phyloP scores from a whole-genome alignment of 2,113 vertebrate genomes.

The Rynchops niger region DNA sequence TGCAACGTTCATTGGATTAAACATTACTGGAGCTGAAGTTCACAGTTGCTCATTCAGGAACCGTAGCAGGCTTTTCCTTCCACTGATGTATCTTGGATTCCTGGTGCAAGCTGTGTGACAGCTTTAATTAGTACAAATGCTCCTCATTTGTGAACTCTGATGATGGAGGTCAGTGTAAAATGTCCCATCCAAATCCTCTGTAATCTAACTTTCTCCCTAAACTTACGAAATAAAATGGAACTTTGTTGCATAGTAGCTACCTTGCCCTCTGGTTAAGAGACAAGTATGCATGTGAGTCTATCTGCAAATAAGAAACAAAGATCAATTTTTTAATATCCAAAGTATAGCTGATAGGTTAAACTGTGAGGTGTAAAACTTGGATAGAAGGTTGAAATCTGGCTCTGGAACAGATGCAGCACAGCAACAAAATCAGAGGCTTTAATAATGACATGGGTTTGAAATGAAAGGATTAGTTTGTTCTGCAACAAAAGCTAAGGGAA shows the following conservation, averaged over 20 bases:
- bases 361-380: neutral
- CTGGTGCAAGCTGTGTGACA: neutral
- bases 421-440: constrained; percentile 10
- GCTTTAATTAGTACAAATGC: neutral
- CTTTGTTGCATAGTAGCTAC: neutral
- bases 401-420: neutral
- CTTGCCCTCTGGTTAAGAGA: neutral
- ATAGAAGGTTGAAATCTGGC: neutral
- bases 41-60: neutral
- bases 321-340: neutral
- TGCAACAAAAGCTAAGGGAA: neutral
- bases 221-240: neutral
- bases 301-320: neutral
- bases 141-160: neutral
- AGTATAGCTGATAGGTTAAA: neutral
- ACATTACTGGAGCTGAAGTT: neutral
- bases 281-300: neutral
- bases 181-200: neutral
- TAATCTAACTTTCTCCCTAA: neutral
- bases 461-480: constrained; percentile 33
- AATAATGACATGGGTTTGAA: neutral
- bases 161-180: neutral
- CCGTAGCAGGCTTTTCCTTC: neutral
- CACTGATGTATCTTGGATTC: neutral
- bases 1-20: neutral